phyloP scores from a whole-genome alignment of 2,888 invertebrate species.

The Chirona hameri region DNA sequence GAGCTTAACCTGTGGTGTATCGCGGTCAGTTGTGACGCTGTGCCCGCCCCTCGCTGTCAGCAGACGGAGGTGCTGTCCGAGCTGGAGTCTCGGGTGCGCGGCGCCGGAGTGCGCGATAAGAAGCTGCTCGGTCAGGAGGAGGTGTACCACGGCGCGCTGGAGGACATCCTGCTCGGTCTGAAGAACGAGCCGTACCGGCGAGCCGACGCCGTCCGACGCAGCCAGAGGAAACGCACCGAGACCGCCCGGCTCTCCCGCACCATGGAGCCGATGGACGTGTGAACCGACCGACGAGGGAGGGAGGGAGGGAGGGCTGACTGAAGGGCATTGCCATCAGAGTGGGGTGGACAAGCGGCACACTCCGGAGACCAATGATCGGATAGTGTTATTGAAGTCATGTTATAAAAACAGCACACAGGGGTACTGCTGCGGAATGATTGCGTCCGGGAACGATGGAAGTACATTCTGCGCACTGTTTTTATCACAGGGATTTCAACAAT shows the following conservation, averaged over 20 bases:
- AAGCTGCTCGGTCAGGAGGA: conserved; percentile 71
- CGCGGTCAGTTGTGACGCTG: too few relatives aligned
- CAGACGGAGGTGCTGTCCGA: conserved; percentile 83
- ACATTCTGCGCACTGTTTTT: too few relatives aligned
- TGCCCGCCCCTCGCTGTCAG: too few relatives aligned
- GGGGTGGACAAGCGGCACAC: background rate
- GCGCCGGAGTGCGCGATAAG: conserved; percentile 39
- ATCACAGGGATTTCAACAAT: too few relatives aligned
- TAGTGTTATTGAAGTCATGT: too few relatives aligned
- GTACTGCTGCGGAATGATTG: too few relatives aligned
- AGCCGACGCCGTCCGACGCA: conserved; percentile 90
- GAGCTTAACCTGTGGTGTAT: too few relatives aligned
- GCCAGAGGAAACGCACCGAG: conserved; percentile 84
- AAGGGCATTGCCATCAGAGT: too few relatives aligned
- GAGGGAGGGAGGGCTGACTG: too few relatives aligned
- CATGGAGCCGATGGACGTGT: conserved; percentile 75
- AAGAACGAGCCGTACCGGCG: conserved; percentile 92
- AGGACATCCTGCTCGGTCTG: conserved; percentile 88
- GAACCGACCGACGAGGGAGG: conserved; percentile 4
- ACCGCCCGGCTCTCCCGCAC: conserved; percentile 83
- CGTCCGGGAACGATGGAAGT: too few relatives aligned
- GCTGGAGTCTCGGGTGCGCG: conserved; percentile 60
- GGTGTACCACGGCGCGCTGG: conserved; percentile 94
- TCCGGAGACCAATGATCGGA: background rate
- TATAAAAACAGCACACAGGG: too few relatives aligned